phyloP scores from a whole-genome alignment of 2,797 vertebrate genomes.

The Acomys russatus region DNA sequence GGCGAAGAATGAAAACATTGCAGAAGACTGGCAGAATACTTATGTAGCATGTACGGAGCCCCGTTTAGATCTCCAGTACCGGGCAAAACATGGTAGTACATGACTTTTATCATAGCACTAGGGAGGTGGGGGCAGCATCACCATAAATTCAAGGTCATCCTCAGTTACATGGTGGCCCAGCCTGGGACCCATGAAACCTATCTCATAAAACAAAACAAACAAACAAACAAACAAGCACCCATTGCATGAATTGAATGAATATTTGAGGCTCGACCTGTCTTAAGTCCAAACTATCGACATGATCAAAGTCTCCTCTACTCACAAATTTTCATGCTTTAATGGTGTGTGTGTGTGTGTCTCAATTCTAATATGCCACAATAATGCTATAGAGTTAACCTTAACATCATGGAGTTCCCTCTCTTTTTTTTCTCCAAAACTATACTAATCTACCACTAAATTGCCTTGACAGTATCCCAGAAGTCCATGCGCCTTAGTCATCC shows the following conservation, averaged over 20 bases:
- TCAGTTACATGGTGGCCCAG: not conserved
- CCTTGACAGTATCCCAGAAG: not conserved
- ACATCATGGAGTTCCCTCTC: not conserved
- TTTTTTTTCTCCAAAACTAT: not conserved
- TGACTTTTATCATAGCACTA: not conserved
- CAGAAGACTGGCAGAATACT: not conserved
- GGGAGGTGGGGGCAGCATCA: not conserved
- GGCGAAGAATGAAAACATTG: not conserved
- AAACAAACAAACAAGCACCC: not conserved
- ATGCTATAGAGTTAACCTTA: not conserved
- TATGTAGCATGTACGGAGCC: not conserved
- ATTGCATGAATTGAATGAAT: not conserved
- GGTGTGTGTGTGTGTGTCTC: not conserved
- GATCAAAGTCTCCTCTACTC: not conserved
- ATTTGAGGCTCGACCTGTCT: not conserved
- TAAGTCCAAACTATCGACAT: not conserved
- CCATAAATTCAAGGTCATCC: not conserved
- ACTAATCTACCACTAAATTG: not conserved
- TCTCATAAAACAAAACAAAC: not conserved
- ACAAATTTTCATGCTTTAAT: not conserved
- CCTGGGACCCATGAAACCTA: not conserved
- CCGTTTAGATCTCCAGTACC: too few species aligned
- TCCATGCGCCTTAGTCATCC: not conserved
- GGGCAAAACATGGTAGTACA: not conserved
- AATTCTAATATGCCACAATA: not conserved